phyloP scores from a whole-genome alignment of 2,888 invertebrate species.

The Tetheella fluctuosa region DNA sequence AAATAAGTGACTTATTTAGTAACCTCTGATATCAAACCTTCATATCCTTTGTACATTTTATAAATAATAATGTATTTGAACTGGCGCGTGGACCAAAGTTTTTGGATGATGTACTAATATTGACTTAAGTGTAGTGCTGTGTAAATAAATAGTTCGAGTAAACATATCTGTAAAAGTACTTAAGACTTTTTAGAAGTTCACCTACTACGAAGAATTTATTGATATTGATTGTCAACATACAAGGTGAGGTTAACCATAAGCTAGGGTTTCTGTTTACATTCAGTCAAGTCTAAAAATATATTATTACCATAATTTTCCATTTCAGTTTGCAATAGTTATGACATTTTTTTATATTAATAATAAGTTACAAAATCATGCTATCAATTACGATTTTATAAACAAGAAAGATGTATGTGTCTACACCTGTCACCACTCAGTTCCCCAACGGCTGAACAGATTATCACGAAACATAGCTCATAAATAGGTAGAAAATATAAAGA shows the following conservation, averaged over 20 bases:
- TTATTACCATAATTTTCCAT: neutral
- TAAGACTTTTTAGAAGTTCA: slow-evolving; percentile 34
- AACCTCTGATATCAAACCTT: slow-evolving; percentile 61
- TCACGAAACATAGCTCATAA: too few relatives aligned
- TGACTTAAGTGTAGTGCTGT: slow-evolving; percentile 54
- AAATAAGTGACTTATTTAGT: slow-evolving; percentile 70
- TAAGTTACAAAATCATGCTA: too few relatives aligned
- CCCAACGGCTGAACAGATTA: too few relatives aligned
- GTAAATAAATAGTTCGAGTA: slow-evolving; percentile 46
- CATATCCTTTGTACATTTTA: slow-evolving; percentile 48
- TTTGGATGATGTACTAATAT: slow-evolving; percentile 37
- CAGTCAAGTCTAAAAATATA: neutral
- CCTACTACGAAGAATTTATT: slow-evolving; percentile 54
- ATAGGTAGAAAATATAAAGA: too few relatives aligned
- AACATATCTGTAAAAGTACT: slow-evolving; percentile 40
- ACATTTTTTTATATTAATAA: too few relatives aligned
- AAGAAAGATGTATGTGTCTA: too few relatives aligned
- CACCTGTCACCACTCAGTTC: too few relatives aligned
- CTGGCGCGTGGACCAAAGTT: slow-evolving; percentile 64
- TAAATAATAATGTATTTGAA: slow-evolving; percentile 29
- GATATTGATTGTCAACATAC: slow-evolving; percentile 54
- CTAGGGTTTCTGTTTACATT: neutral
- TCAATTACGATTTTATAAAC: too few relatives aligned
- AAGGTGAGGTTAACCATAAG: slow-evolving; percentile 49
- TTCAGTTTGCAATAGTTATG: too few relatives aligned